A percentile compares a stretch with the other conserved stretches of the same genome.
These are phyloP conservation scores for Clarias batrachus DNA, from an alignment of 2,113 vertebrate species.

Conservation along the genomic window DNA sequence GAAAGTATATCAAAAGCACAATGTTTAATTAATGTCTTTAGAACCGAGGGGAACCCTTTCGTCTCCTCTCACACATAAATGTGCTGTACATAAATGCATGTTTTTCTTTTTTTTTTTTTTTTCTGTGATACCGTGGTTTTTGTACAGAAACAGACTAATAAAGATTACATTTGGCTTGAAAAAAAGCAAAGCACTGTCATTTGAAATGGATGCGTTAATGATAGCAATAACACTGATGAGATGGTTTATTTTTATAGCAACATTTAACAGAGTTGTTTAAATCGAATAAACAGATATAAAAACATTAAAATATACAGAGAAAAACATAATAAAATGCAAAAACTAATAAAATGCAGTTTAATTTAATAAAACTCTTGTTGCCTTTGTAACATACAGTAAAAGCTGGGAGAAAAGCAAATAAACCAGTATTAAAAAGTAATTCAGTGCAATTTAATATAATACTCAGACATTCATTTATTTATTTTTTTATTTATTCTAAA, in stretches of 20 bases:
- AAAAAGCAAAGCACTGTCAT: background rate
- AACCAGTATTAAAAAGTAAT: background rate
- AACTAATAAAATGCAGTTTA: background rate
- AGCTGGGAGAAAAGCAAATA: background rate
- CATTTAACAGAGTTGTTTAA: background rate
- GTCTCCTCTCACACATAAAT: constrained; percentile 60
- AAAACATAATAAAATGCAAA: background rate
- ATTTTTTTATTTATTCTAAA: background rate
- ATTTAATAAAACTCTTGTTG: background rate
- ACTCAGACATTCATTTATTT: background rate
- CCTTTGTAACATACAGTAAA: background rate
- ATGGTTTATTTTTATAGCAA: background rate
- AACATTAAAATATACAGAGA: background rate
- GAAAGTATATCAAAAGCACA: constrained; percentile 81
- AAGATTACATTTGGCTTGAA: constrained; percentile 80
- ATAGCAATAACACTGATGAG: background rate
- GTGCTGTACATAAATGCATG: constrained; percentile 80
- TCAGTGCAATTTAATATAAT: background rate
- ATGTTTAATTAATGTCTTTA: constrained; percentile 78
- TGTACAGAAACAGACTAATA: constrained; percentile 82
- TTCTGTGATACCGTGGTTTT: constrained; percentile 76
- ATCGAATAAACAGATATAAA: background rate
- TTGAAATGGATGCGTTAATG: background rate
- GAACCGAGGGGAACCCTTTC: constrained; percentile 46
- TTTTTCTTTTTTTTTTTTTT: constrained; percentile 55